These are phyloP conservation scores for Cotesia chilonis DNA, from an alignment of 1,140 invertebrate genomes.

Conservation along the genomic window DNA sequence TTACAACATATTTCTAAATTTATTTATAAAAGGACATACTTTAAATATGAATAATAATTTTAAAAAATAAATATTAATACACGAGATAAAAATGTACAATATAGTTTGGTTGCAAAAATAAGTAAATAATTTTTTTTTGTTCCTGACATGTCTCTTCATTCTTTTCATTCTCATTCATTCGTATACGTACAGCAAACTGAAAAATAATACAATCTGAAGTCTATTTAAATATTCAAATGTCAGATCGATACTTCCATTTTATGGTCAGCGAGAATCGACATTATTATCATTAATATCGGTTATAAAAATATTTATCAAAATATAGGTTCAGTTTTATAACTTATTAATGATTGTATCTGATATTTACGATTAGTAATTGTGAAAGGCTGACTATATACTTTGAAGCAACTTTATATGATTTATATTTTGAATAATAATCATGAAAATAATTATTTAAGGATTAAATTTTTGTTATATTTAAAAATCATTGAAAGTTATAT, in stretches of 20 bases:
- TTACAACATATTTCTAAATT: too few relatives aligned
- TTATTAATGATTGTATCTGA: background rate
- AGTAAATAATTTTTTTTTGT: slow-evolving; percentile 32
- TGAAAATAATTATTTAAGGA: background rate
- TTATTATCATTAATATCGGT: slow-evolving; percentile 3
- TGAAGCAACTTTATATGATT: too few relatives aligned
- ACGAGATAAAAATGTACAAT: slow-evolving; percentile 18
- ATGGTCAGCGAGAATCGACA: slow-evolving; percentile 31
- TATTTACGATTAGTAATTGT: too few relatives aligned
- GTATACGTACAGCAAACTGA: slow-evolving; percentile 9
- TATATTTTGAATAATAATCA: background rate
- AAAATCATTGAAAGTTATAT: background rate
- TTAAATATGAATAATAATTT: slow-evolving; percentile 4
- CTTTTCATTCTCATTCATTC: slow-evolving; percentile 13
- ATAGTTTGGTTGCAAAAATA: slow-evolving; percentile 32
- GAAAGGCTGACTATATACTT: too few relatives aligned
- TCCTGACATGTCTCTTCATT: slow-evolving; percentile 6
- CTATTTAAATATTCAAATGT: background rate
- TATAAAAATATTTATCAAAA: background rate
- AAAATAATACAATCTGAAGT: background rate
- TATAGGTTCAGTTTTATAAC: background rate
- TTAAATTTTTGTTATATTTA: background rate
- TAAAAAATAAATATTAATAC: slow-evolving; percentile 33
- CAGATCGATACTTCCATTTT: background rate
- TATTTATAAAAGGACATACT: background rate